Evolutionary conservation across 2,888 invertebrate species (phyloP).

Genomic region (Acleris sparsana): DNA sequence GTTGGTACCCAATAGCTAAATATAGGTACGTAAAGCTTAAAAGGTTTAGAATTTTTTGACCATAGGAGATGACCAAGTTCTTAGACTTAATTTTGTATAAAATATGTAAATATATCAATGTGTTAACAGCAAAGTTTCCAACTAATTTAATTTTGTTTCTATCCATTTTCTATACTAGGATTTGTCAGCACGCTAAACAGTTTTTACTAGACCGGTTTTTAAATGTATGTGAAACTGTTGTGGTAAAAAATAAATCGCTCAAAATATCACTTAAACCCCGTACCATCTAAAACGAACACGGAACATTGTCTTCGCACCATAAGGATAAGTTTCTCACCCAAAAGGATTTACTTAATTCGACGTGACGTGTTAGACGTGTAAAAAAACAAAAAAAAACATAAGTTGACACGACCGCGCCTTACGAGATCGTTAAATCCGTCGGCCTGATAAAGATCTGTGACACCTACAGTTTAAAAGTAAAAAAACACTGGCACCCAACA

Average conservation of each 20-base stretch:
- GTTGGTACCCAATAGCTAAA: no score
- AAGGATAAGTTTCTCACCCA: conserved; percentile 66
- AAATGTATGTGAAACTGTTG: no score
- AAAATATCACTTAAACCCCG: conserved; percentile 21
- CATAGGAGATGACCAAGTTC: no score
- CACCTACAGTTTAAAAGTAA: conserved; percentile 62
- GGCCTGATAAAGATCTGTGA: conserved; percentile 80
- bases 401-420: conserved; percentile 71
- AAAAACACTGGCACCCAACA: conserved; percentile 59
- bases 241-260: background rate
- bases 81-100: no score
- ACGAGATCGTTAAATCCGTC: conserved; percentile 78
- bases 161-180: no score
- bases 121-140: no score
- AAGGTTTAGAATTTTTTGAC: no score
- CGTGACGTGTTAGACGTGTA: conserved; percentile 73
- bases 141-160: no score
- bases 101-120: no score
- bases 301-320: conserved; percentile 55
- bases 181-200: no score
- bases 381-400: conserved; percentile 63
- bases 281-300: conserved; percentile 40
- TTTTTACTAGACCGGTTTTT: no score
- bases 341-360: conserved; percentile 80
- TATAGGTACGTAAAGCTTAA: no score